phyloP scores from a whole-genome alignment of 2,113 vertebrate species.

The Clarias gariepinus region DNA sequence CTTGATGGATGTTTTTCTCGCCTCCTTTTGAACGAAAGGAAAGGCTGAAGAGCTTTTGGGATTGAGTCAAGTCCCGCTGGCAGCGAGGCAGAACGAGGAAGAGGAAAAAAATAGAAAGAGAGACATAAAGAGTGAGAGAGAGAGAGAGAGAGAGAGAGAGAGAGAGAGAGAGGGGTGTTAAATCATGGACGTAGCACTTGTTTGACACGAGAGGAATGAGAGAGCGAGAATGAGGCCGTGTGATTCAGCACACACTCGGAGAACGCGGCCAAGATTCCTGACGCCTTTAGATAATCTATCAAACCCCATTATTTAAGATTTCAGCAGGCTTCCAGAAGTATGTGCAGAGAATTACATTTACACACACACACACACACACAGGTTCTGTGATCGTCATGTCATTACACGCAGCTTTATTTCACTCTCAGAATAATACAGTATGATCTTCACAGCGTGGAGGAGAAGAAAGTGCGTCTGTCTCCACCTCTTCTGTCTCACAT shows the following conservation, averaged over 20 bases:
- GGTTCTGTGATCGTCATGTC: neutral
- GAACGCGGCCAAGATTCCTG: neutral
- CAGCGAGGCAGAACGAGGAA: slow-evolving; percentile 8
- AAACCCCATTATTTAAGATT: neutral
- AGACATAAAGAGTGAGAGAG: neutral
- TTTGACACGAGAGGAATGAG: slow-evolving; percentile 38
- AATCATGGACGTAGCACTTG: slow-evolving; percentile 37
- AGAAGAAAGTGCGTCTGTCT: neutral
- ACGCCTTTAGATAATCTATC: slow-evolving; percentile 6
- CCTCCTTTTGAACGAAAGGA: slow-evolving; percentile 35
- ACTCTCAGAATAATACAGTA: neutral
- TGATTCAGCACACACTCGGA: slow-evolving; percentile 9
- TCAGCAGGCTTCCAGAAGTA: neutral
- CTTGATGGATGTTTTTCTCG: slow-evolving; percentile 43
- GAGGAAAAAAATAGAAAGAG: neutral
- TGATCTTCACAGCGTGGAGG: no score
- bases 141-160: neutral
- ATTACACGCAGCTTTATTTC: neutral
- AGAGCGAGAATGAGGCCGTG: slow-evolving; percentile 15
- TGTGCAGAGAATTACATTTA: neutral
- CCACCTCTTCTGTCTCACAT: neutral
- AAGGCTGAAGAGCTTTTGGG: slow-evolving; percentile 35
- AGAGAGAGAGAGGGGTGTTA: slow-evolving; percentile 5
- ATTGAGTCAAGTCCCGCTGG: slow-evolving; percentile 11
- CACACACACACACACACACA: neutral